Base-by-base conservation (phyloP, 30 jellyfish, hydroid and myxozoan species). In the Chironex yamaguchii region DNA sequence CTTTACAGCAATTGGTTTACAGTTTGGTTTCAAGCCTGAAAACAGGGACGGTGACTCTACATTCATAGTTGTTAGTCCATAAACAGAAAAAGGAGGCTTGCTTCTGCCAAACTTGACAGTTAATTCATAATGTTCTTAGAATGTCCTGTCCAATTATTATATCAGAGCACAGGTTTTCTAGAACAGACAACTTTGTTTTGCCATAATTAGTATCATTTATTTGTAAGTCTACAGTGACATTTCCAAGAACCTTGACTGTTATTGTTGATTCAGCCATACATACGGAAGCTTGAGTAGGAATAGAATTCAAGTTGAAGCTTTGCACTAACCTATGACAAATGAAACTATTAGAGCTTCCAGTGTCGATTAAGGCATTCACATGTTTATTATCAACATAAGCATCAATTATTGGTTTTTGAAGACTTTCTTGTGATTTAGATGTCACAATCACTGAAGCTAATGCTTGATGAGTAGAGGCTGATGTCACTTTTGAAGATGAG, bases 1-100 rank as follows among this genome's bases (percentile, higher is more conserved):
- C 73, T 90, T 90, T 25, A 67, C 36, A n/a, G 97, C 94, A 24
- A 90, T 52, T 4, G 96, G 97, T 33, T 90, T 72, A 65, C 75
- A 58, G 65, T 83, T 84, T 33, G 88, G 17, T 30, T 83, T 71
- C 2, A 90, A 22, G 52, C 74, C 64, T 26, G 29, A 67, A 74
- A 82, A 90, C 14, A 82, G 34, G 4, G 77, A 23, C 3, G 91
- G 89, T 0, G 92, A 82, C 21, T 35, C 25, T 31, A 62, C 67
- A 35, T 3, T 36, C 21, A 86, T 23, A 29, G 91, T 62, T 22
- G 91, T 48, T 29, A 74, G 34, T 23, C 82, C 92, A 50, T 64
- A 75, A 4, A 75, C 71, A 54, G 21, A n/a, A n/a, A 54, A 54
- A 54, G 71, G 21, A n/a, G 71, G 71, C 25, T 54, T 32, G 21